Percentiles rank a stretch among this genome's conserved stretches.
phyloP scores from a whole-genome alignment of 2,888 invertebrate species.

The Philereme transversata region DNA sequence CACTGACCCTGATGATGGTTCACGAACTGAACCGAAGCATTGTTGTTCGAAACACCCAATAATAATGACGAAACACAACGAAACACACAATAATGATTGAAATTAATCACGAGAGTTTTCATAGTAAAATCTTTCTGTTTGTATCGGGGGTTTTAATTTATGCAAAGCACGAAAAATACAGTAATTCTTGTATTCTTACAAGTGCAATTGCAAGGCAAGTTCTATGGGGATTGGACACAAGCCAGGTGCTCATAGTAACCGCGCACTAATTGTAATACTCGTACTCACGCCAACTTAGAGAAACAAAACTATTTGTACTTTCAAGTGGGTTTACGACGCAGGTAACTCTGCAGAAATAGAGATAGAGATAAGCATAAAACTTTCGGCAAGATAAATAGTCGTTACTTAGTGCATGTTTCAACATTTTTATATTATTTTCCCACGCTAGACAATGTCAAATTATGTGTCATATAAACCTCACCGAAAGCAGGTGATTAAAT shows the following conservation, averaged over 20 bases:
- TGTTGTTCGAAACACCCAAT: too few species aligned
- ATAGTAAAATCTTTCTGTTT: too few species aligned
- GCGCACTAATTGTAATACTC: constrained; percentile 26
- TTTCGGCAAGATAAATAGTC: neutral
- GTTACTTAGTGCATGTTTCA: too few species aligned
- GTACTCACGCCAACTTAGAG: constrained; percentile 18
- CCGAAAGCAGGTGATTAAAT: too few species aligned
- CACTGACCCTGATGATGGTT: too few species aligned
- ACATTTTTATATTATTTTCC: too few species aligned
- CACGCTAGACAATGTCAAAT: too few species aligned
- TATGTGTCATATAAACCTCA: too few species aligned
- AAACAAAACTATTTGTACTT: constrained; percentile 22
- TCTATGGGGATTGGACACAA: constrained; percentile 16
- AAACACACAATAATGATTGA: too few species aligned
- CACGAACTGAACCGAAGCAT: too few species aligned
- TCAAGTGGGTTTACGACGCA: constrained; percentile 9
- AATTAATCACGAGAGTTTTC: too few species aligned
- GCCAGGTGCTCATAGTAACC: constrained; percentile 28
- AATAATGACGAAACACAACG: too few species aligned
- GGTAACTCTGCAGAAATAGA: constrained; percentile 7
- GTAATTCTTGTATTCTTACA: constrained; percentile 10
- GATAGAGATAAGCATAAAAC: constrained; percentile 12
- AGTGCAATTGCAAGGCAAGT: constrained; percentile 13
- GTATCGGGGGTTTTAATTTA: neutral
- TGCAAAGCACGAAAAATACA: neutral